A percentile compares a stretch with the other conserved stretches of the same genome.
Evolutionary conservation across 2,113 vertebrate species (phyloP).

Genomic region (Burhinus oedicnemus): DNA sequence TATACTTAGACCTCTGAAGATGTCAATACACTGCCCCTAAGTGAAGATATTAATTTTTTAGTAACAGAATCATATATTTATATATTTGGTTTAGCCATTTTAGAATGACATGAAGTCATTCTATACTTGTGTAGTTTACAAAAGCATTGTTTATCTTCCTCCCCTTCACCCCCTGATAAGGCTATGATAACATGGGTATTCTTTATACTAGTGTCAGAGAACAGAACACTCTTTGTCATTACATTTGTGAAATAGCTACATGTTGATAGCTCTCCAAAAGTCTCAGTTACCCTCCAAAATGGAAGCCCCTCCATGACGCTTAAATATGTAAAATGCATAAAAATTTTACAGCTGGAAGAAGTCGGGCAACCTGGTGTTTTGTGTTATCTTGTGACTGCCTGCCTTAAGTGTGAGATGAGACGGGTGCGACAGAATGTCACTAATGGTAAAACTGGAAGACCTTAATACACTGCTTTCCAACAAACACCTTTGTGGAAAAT

Average conservation of each 20-base stretch:
- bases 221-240: not conserved
- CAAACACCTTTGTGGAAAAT: not conserved
- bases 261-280: not conserved
- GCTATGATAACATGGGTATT: not conserved
- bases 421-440: not conserved
- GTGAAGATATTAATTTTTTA: not conserved
- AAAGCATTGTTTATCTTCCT: not conserved
- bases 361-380: not conserved
- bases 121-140: not conserved
- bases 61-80: not conserved
- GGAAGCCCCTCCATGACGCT: not conserved
- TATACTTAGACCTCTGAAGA: not conserved
- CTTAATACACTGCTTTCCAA: not conserved
- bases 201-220: not conserved
- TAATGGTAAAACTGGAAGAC: not conserved
- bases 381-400: not conserved
- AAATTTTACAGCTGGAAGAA: not conserved
- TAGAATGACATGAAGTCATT: not conserved
- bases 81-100: not conserved
- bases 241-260: not conserved
- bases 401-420: not conserved
- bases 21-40: not conserved
- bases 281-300: not conserved
- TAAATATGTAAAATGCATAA: not conserved
- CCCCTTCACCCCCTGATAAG: rapidly evolving